Evolutionary conservation across 2,113 vertebrate genomes (phyloP), one percentile per base, ranked within the genome.

Genomic region (Alethe diademata): DNA sequence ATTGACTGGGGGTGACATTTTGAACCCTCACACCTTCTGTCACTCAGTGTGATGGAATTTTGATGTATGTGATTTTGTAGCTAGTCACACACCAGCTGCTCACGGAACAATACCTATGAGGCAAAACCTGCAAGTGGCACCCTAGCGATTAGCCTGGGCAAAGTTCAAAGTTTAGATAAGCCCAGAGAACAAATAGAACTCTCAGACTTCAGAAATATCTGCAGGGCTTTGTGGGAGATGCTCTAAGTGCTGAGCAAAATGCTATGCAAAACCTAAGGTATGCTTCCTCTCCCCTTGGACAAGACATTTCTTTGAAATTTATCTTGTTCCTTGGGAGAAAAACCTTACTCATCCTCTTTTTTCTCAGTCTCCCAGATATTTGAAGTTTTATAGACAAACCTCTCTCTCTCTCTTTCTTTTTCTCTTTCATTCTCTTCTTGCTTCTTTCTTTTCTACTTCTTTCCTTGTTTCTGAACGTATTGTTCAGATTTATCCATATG

Each of bases 351-450:
- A 48, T 4, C 1, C 1, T 51, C 35, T 51, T 78, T 78, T 45
- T 80, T 51, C n/a, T 86, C 24, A 15, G 5, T 57, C 12, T 73
- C 5, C 2, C 31, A 69, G n/a, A 23, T 14, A 33, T 16, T n/a
- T 69, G 48, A 84, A 67, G 4, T 69, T 22, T 40, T 19, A 7
- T 2, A 42, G 15, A 23, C 8, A 23, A 3, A 6, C 9, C 33
- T 56, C 29, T 64, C 23, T 64, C 22, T 40, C 7, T 48, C 40
- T 19, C 16, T 42, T 17, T 64, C 23, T 64, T 54, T 65, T 24
- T 14, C 8, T 80, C 18, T 57, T 24, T n/a, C 0, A 2, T 29
- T 36, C 2, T n/a, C 28, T 12, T 8, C 6, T 17, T 25, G 4
- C 28, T 58, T 17, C 12, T 4, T 36, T 38, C 3, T 80, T 14